Evolutionary conservation across 2,113 vertebrate species (phyloP).

Genomic region (Pelvicachromis taeniatus): DNA sequence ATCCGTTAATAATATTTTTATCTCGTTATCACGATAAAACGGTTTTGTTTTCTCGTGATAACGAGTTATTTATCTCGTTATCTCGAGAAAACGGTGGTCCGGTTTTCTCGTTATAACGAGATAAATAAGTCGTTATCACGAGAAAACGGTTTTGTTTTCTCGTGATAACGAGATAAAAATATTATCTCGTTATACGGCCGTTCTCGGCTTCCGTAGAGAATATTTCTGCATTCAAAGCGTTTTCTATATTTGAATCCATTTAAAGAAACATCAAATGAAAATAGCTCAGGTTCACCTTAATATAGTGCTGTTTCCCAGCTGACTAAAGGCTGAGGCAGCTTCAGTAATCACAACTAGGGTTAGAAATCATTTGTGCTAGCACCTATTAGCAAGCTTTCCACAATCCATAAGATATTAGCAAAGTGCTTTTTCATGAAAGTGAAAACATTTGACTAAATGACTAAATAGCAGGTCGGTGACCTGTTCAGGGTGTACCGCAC

Average conservation of each 20-base stretch:
- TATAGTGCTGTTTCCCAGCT: not conserved
- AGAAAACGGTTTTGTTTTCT: no score
- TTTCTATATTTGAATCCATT: not conserved
- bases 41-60: no score
- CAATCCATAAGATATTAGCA: accelerated
- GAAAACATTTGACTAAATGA: not conserved
- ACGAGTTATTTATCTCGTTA: no score
- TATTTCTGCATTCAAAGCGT: no score
- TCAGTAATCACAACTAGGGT: not conserved
- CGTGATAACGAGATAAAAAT: no score
- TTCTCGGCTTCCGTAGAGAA: no score
- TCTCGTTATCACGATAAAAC: no score
- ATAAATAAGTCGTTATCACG: no score
- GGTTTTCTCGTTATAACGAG: no score
- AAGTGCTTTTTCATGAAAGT: accelerated
- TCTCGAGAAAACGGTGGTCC: no score
- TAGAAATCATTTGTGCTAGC: not conserved
- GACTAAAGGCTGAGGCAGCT: not conserved
- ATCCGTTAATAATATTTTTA: no score
- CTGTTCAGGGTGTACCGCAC: not conserved
- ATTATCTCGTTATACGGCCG: no score
- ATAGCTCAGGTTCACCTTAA: not conserved
- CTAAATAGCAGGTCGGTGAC: not conserved
- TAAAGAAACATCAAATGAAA: not conserved
- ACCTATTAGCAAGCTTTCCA: not conserved